These are phyloP conservation scores for Scaptomyza montana DNA, from an alignment of 1,140 invertebrate genomes.

Conservation along the genomic window DNA sequence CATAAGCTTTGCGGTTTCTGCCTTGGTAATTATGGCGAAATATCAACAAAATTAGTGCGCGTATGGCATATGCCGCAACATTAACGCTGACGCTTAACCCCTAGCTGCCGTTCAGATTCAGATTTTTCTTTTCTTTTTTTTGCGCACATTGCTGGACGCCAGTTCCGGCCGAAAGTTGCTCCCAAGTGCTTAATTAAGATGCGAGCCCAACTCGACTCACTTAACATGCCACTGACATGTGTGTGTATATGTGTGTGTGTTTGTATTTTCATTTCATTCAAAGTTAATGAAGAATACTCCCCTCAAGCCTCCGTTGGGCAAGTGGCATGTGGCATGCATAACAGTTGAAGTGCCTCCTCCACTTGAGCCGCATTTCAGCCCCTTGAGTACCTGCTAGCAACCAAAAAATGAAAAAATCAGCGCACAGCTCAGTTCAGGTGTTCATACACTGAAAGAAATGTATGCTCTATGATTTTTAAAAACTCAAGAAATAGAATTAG, in stretches of 20 bases:
- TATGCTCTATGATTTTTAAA: neutral
- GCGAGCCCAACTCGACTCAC: slow-evolving; percentile 53
- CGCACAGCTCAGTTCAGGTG: slow-evolving; percentile 2
- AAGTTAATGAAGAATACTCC: slow-evolving; percentile 73
- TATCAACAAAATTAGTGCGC: slow-evolving; percentile 63
- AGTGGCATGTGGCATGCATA: slow-evolving; percentile 38
- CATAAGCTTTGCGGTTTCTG: slow-evolving; percentile 16
- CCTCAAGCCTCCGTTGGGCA: slow-evolving; percentile 23
- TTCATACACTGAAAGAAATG: neutral
- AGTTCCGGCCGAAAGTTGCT: slow-evolving; percentile 63
- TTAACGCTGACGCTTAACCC: slow-evolving; percentile 51
- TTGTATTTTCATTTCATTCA: slow-evolving; percentile 71
- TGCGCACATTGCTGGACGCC: slow-evolving; percentile 52
- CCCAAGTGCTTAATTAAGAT: slow-evolving; percentile 80
- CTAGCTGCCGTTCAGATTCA: slow-evolving; percentile 67
- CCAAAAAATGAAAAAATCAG: slow-evolving; percentile 25
- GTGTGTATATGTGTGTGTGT: slow-evolving; percentile 29
- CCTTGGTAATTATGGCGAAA: slow-evolving; percentile 66
- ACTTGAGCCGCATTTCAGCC: slow-evolving; percentile 32
- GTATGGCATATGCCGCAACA: slow-evolving; percentile 40
- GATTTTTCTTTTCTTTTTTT: slow-evolving; percentile 41
- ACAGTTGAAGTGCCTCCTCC: slow-evolving; percentile 30
- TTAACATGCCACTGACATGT: slow-evolving; percentile 40
- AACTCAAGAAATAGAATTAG: neutral
- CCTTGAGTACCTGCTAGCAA: slow-evolving; percentile 34